Percentiles rank a stretch among this genome's conserved stretches.
Evolutionary conservation across 2,797 vertebrate genomes (phyloP).

Genomic region (Rhabdophis nuchalis): DNA sequence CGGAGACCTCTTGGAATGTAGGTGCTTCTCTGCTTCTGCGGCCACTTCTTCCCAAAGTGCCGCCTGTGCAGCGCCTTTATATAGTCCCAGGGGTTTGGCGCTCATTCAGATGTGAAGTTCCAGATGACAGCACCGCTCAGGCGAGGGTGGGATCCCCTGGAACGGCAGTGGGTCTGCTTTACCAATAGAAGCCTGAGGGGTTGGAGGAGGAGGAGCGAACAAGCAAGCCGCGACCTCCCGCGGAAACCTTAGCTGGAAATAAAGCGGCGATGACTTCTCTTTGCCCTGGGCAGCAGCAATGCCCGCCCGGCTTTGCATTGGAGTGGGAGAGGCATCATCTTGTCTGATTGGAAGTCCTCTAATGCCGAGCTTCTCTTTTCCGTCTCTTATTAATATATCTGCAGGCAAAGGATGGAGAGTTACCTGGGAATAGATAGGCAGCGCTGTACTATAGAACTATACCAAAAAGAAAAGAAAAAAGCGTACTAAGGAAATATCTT

Average conservation of each 20-base stretch:
- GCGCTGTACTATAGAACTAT: neutral
- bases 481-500: neutral
- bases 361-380: neutral
- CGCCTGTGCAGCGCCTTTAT: constrained; percentile 65
- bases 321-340: too few relatives aligned
- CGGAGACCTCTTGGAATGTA: constrained; percentile 51
- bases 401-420: neutral
- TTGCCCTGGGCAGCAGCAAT: neutral
- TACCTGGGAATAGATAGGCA: neutral
- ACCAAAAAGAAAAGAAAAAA: neutral
- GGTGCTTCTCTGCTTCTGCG: constrained; percentile 50
- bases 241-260: neutral
- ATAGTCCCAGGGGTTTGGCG: constrained; percentile 76
- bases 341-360: neutral
- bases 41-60: constrained; percentile 51
- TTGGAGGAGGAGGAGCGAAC: constrained; percentile 41
- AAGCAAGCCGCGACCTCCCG: neutral
- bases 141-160: constrained; percentile 69
- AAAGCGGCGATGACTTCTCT: neutral
- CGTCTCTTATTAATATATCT: neutral
- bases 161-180: constrained; percentile 61
- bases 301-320: neutral
- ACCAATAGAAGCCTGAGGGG: constrained; percentile 67
- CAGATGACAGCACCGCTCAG: constrained; percentile 75
- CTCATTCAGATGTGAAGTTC: constrained; percentile 82